A percentile compares a stretch with the other conserved stretches of the same genome.
phyloP scores from a whole-genome alignment of 2,888 invertebrate species.

The Arge pagana region DNA sequence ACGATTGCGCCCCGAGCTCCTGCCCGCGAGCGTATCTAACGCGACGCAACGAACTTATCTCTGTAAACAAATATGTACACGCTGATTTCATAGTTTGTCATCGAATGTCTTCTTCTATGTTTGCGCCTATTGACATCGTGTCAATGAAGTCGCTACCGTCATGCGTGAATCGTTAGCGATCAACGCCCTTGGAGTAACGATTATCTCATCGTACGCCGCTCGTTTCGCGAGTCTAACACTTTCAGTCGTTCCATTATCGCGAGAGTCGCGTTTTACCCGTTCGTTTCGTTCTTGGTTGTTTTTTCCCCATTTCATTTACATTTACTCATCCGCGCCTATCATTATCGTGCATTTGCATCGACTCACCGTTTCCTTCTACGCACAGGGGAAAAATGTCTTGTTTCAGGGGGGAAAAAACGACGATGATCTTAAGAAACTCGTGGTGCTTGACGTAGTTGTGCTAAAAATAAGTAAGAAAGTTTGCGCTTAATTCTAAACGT shows the following conservation, averaged over 20 bases:
- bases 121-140: constrained; percentile 7
- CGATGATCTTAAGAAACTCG: no score
- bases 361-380: no score
- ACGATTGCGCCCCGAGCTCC: no score
- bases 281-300: not conserved
- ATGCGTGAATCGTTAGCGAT: constrained; percentile 2
- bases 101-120: no score
- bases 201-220: not conserved
- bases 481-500: no score
- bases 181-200: not conserved
- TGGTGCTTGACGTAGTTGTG: no score
- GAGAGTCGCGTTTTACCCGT: not conserved
- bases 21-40: constrained; percentile 21
- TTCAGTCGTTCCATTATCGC: not conserved
- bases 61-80: constrained; percentile 13
- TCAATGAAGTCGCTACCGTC: constrained; percentile 4
- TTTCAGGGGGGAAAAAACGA: no score
- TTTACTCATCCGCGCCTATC: no score
- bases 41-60: constrained; percentile 9
- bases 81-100: constrained; percentile 21
- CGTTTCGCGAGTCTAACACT: not conserved
- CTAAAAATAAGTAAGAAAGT: no score
- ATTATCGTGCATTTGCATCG: no score
- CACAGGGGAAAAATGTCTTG: no score
- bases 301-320: not conserved